Evolutionary conservation across 2,113 vertebrate genomes (phyloP), one percentile per base, ranked within the genome.

Genomic region (Piprites chloris): DNA sequence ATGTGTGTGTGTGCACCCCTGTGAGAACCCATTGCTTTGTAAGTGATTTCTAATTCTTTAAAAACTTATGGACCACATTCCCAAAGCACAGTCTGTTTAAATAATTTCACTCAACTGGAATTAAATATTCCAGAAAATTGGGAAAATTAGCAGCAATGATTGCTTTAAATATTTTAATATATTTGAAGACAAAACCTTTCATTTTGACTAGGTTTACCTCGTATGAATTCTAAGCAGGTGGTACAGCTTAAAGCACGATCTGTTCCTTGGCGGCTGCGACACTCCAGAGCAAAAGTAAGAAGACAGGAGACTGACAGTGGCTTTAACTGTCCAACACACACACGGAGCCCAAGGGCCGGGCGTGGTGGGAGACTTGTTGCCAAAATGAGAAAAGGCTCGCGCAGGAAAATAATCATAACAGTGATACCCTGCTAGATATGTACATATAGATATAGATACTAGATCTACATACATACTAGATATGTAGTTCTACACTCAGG

Each of bases 211-310:
- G 50, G 52, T 68, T 87, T 86, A 96, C 19, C 24, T 50, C 32
- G 56, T 9, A 9, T 77, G 65, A 96, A 96, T 96, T 93, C 95
- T 96, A 97, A 96, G 81, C 76, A 95, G 78, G 41, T 52, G 46
- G 42, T 69, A 63, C 92, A 79, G 30, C 30, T 69, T 35, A 66
- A 72, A 80, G 76, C 63, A 90, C 9, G 2, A 11, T 35, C 88
- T 89, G 26, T 89, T 90, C 49, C 46, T 74, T 41, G 62, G 47
- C 78, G 93, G n/a, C 82, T 85, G 68, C 3, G 5, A 62, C 22
- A 35, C 37, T 55, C 69, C 17, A 9, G 20, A 56, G 42, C 24
- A 42, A 80, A 46, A 28, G 18, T 62, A 55, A 77, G 76, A 78
- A 90, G 81, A 49, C 26, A 41, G 15, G 23, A 85, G 17, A 42